Percentiles rank a stretch among this genome's conserved stretches.
phyloP scores from a whole-genome alignment of 2,113 vertebrate genomes.

The Gavia stellata region DNA sequence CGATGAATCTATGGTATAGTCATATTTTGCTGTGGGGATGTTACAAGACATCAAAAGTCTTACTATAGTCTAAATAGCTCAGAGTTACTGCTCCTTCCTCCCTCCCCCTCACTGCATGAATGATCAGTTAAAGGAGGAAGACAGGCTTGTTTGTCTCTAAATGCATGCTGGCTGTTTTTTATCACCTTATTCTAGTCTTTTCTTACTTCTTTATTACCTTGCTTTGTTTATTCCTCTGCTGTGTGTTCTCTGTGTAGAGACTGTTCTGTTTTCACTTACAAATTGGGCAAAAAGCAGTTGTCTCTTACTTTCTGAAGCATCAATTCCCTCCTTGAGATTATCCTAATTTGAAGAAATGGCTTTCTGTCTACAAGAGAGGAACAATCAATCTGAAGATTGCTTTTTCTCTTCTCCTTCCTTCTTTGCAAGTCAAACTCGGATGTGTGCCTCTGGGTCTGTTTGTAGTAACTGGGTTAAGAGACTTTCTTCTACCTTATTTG shows the following conservation, averaged over 20 bases:
- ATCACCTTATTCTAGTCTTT: neutral
- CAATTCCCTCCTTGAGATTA: neutral
- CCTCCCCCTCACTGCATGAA: neutral
- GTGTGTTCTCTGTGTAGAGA: neutral
- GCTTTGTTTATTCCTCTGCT: neutral
- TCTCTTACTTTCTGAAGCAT: neutral
- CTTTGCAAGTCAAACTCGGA: neutral
- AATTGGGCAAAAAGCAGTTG: neutral
- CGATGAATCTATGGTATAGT: neutral
- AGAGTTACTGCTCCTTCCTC: neutral
- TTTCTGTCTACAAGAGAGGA: neutral
- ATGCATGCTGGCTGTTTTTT: neutral
- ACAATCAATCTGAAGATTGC: neutral
- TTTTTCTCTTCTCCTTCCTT: neutral
- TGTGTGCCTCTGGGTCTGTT: neutral
- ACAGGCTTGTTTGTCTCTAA: constrained; percentile 4
- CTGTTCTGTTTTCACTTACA: neutral
- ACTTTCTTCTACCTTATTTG: neutral
- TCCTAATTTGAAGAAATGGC: neutral
- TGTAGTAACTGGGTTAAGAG: neutral
- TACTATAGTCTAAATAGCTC: neutral
- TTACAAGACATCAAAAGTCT: constrained; percentile 28
- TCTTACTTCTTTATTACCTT: constrained; percentile 13
- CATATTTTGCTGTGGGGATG: constrained; percentile 36
- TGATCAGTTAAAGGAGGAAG: constrained; percentile 21